These are phyloP conservation scores for Dinomys branickii DNA, from an alignment of 2,113 vertebrate species.

Conservation along the genomic window DNA sequence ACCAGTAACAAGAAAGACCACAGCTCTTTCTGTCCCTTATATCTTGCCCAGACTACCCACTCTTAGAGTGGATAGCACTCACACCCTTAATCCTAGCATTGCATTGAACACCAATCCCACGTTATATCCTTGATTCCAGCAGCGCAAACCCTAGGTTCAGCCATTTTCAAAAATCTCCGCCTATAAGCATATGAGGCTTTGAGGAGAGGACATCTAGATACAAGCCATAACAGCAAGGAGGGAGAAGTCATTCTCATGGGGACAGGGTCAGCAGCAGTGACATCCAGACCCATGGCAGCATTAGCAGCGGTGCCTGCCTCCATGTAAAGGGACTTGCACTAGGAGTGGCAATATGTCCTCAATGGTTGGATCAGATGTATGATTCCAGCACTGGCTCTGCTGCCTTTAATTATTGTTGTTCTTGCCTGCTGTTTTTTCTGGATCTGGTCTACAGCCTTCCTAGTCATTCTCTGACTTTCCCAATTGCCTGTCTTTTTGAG, in stretches of 20 bases:
- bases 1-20: background rate
- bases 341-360: background rate
- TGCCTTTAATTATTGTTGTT: background rate
- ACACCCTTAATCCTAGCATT: background rate
- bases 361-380: background rate
- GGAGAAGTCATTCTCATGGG: background rate
- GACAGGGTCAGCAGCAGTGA: background rate
- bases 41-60: background rate
- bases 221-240: background rate
- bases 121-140: background rate
- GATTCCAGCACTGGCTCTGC: background rate
- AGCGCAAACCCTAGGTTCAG: background rate
- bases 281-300: background rate
- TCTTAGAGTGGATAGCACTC: background rate
- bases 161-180: background rate
- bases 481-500: slow-evolving; percentile 38
- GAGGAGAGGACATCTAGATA: background rate
- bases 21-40: background rate
- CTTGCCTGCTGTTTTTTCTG: background rate
- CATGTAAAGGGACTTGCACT: no score
- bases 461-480: slow-evolving; percentile 13
- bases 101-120: background rate
- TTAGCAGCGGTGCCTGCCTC: background rate
- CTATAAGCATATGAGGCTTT: background rate
- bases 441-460: background rate